These are phyloP conservation scores for Neolamprologus kungweensis DNA, from an alignment of 2,113 vertebrate genomes.

Conservation along the genomic window DNA sequence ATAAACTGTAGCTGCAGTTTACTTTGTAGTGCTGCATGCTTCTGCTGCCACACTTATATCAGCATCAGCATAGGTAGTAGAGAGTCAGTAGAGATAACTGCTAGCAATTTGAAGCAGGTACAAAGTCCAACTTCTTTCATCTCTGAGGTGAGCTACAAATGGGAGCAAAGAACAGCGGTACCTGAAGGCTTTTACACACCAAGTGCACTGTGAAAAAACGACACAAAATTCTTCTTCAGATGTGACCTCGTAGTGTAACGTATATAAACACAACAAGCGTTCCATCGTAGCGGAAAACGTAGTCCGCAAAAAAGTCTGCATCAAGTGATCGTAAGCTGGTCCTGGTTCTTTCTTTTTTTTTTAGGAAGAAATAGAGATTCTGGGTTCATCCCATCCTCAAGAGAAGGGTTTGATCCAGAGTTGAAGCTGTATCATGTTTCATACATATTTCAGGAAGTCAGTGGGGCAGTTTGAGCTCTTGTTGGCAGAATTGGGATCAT, in stretches of 20 bases:
- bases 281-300: rapidly evolving
- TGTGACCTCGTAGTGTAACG: background rate
- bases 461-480: background rate
- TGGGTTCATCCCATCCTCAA: background rate
- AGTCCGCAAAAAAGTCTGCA: background rate
- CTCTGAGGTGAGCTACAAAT: background rate
- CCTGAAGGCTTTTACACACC: background rate
- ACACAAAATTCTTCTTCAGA: background rate
- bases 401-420: background rate
- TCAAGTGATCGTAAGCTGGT: background rate
- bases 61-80: background rate
- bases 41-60: background rate
- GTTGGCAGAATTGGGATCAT: background rate
- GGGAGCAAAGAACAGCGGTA: background rate
- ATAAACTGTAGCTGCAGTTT: background rate
- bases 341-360: background rate
- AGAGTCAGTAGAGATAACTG: background rate
- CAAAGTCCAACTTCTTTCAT: background rate
- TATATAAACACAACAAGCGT: background rate
- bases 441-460: background rate
- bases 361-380: background rate
- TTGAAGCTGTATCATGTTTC: background rate
- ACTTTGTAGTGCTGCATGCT: background rate
- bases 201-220: background rate
- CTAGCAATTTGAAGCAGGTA: background rate